phyloP scores from a whole-genome alignment of 2,113 vertebrate genomes.

The Brachyhypopomus gauderio region DNA sequence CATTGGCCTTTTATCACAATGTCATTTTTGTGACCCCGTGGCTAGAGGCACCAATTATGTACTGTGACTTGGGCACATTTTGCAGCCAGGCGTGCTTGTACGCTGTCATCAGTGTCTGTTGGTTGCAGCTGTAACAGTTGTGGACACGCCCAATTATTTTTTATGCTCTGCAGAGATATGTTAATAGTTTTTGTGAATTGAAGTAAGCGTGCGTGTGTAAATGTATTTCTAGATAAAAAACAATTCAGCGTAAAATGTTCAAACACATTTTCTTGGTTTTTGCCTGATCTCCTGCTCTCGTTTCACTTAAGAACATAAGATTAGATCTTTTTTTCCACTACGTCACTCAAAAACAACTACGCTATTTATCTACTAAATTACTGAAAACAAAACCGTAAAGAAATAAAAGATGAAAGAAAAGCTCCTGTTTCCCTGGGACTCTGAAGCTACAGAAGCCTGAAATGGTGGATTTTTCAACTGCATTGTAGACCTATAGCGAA shows the following conservation, averaged over 20 bases:
- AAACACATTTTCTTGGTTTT: too few relatives aligned
- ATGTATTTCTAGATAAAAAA: too few relatives aligned
- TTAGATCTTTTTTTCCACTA: neutral
- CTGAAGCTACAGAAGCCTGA: neutral
- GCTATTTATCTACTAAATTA: neutral
- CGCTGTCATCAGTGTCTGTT: slow-evolving; percentile 41
- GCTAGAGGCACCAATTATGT: slow-evolving; percentile 46
- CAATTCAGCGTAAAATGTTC: too few relatives aligned
- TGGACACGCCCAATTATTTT: slow-evolving; percentile 35
- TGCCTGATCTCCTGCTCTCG: too few relatives aligned
- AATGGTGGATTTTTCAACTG: too few relatives aligned
- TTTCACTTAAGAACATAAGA: too few relatives aligned
- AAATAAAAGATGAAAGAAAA: neutral
- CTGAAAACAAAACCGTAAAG: too few relatives aligned
- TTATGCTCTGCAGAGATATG: slow-evolving; percentile 42
- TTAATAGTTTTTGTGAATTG: slow-evolving; percentile 29
- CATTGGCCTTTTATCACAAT: slow-evolving; percentile 35
- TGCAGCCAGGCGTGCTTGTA: slow-evolving; percentile 27
- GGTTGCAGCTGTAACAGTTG: slow-evolving; percentile 28
- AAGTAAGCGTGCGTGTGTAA: slow-evolving; percentile 18
- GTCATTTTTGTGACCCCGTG: slow-evolving; percentile 45
- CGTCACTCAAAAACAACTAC: neutral
- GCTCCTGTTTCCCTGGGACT: neutral
- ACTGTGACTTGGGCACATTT: slow-evolving; percentile 40
- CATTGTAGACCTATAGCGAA: neutral